Conservation (phyloP, 2,888 invertebrate species). For the Periphyllus acericola region DNA sequence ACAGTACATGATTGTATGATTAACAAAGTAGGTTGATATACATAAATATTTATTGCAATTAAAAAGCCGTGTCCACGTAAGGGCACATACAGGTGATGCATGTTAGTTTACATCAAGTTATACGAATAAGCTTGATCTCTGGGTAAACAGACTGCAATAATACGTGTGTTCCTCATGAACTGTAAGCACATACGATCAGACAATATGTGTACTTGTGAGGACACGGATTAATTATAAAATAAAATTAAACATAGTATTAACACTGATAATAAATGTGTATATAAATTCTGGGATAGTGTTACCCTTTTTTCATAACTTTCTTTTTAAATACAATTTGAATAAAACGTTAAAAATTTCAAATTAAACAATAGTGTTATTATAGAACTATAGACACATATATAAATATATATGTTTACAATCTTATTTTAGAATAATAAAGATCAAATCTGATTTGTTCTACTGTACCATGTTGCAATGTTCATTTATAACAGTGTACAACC, state of each 20-base stretch:
- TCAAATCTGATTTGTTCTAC: constrained; percentile 47
- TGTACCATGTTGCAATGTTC: constrained; percentile 60
- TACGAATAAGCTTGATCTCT: background rate
- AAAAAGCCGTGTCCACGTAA: background rate
- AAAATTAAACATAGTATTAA: constrained; percentile 34
- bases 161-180: background rate
- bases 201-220: background rate
- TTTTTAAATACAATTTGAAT: constrained; percentile 22
- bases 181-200: no score
- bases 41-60: constrained; percentile 46
- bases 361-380: constrained; percentile 26
- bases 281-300: background rate
- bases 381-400: constrained; percentile 21
- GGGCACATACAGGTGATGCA: background rate
- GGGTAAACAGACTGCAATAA: background rate
- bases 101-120: background rate
- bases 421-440: constrained; percentile 41
- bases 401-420: constrained; percentile 6
- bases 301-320: background rate
- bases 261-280: background rate
- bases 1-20: constrained; percentile 13
- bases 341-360: constrained; percentile 38
- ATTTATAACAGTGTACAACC: constrained; percentile 69
- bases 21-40: constrained; percentile 1
- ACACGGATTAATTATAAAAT: background rate